A percentile compares a stretch with the other conserved stretches of the same genome.
These are phyloP conservation scores for Lepidiolamprologus cunningtoni DNA, from an alignment of 2,113 vertebrate species.

Conservation along the genomic window DNA sequence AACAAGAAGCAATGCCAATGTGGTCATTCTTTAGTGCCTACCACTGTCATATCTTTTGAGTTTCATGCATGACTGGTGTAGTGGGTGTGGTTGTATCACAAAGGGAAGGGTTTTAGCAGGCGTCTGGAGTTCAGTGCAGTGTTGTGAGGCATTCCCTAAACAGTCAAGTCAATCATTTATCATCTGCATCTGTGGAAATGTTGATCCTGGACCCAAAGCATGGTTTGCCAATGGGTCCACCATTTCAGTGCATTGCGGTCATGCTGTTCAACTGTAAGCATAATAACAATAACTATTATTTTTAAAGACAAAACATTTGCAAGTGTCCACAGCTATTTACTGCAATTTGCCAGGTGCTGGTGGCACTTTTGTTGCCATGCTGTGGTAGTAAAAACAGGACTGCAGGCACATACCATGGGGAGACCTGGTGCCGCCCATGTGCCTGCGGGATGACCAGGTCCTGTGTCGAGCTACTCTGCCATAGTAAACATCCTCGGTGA, in stretches of 20 bases:
- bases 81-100: conserved; percentile 31
- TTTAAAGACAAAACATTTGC: conserved; percentile 38
- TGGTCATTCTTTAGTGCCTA: background rate
- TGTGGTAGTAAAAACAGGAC: conserved; percentile 31
- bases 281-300: conserved; percentile 28
- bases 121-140: conserved; percentile 63
- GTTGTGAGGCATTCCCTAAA: conserved; percentile 61
- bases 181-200: conserved; percentile 35
- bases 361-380: conserved; percentile 39
- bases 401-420: conserved; percentile 76
- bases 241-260: conserved; percentile 66
- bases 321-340: conserved; percentile 43
- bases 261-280: conserved; percentile 64
- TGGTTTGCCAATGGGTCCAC: conserved; percentile 31
- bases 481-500: conserved; percentile 81
- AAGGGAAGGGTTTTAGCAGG: conserved; percentile 48
- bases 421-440: conserved; percentile 70
- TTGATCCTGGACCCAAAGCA: conserved; percentile 34
- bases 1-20: background rate
- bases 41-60: conserved; percentile 5
- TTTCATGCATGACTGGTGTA: conserved; percentile 52
- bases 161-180: conserved; percentile 47
- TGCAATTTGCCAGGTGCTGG: conserved; percentile 26
- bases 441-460: conserved; percentile 73
- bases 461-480: conserved; percentile 74